phyloP scores from a whole-genome alignment of 2,113 vertebrate species.

The Tringa solitaria region DNA sequence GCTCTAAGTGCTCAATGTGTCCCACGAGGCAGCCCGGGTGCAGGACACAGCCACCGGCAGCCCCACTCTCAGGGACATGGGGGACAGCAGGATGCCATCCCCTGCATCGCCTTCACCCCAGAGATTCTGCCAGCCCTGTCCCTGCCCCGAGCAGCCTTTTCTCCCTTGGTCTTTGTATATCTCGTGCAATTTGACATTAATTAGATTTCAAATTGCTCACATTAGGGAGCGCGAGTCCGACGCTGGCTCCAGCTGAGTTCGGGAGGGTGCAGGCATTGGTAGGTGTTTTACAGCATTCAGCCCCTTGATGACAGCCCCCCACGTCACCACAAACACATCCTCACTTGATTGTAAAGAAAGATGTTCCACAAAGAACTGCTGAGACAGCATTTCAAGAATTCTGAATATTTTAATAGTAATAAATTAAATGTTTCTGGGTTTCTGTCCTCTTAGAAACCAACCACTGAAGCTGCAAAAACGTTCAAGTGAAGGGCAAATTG shows the following conservation, averaged over 20 bases:
- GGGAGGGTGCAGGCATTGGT: background rate
- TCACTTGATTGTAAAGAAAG: background rate
- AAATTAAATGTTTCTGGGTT: background rate
- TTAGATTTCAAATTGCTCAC: background rate
- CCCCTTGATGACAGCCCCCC: background rate
- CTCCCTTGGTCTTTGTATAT: background rate
- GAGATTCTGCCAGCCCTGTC: background rate
- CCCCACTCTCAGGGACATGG: background rate
- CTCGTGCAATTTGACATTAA: background rate
- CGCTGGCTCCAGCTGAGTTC: background rate
- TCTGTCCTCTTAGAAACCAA: background rate
- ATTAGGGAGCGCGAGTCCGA: background rate
- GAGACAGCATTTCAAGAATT: background rate
- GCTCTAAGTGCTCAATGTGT: fast-evolving
- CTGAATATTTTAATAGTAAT: background rate
- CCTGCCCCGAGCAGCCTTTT: background rate
- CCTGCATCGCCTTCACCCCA: background rate
- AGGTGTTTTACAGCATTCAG: background rate
- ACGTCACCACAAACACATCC: fast-evolving
- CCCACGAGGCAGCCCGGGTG: background rate
- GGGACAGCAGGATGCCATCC: background rate
- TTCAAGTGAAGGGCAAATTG: background rate
- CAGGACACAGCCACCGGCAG: background rate
- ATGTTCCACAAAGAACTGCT: background rate
- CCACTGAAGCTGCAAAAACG: background rate